Conservation (phyloP, 2,113 vertebrate genomes). For the Bos indicus region DNA sequence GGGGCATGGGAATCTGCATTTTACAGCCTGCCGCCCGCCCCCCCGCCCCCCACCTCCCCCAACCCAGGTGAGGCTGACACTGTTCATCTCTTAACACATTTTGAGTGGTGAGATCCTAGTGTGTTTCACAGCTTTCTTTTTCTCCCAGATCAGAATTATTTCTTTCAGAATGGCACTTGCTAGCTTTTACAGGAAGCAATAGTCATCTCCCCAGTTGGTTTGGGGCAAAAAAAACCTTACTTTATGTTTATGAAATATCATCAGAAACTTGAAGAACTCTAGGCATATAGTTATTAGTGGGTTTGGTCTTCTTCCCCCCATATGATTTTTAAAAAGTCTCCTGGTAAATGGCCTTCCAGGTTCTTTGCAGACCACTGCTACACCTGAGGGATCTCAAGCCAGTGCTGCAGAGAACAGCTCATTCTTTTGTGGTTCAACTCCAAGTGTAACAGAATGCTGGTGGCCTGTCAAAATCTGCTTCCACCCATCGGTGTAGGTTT, state of each 20-base stretch:
- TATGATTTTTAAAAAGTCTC: not conserved
- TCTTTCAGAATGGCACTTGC: not conserved
- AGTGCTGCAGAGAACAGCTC: not conserved
- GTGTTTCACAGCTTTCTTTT: not conserved
- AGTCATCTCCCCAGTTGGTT: not conserved
- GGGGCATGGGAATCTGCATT: not conserved
- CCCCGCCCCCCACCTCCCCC: fast-evolving
- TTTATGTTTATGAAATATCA: not conserved
- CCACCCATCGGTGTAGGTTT: not conserved
- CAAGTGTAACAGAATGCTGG: too few species aligned
- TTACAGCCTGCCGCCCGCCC: too few species aligned
- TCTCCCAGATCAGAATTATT: not conserved
- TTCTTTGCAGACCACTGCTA: not conserved
- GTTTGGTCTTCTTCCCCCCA: not conserved
- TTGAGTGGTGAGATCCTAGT: not conserved
- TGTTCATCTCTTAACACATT: not conserved
- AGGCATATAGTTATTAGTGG: not conserved
- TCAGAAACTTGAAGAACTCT: not conserved
- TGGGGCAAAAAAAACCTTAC: not conserved
- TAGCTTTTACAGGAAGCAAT: not conserved
- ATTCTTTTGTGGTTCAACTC: not conserved
- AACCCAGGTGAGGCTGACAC: not conserved
- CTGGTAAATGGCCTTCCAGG: not conserved
- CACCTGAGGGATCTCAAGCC: fast-evolving
- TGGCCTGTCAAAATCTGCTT: not conserved